Evolutionary conservation across 2,797 vertebrate genomes (phyloP).

Genomic region (Parauchenoglanis ngamensis): DNA sequence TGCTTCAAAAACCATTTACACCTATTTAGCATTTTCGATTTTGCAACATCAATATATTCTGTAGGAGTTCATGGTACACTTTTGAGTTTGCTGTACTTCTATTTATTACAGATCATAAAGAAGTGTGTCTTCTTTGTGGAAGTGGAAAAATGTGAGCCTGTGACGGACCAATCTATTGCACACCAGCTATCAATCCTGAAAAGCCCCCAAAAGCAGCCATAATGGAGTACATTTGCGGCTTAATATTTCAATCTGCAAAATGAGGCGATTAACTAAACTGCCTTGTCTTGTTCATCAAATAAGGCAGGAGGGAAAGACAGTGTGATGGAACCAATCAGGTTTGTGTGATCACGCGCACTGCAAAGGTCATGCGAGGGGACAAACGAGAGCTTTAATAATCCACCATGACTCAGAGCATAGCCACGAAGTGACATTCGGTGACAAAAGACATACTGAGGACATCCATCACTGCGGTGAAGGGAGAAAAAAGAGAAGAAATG

Average conservation of each 20-base stretch:
- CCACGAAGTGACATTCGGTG: slow-evolving; percentile 48
- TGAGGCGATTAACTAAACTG: slow-evolving; percentile 62
- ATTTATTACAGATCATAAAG: background rate
- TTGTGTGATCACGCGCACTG: background rate
- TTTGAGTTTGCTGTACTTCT: background rate
- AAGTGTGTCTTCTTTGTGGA: background rate
- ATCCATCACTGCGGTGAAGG: slow-evolving; percentile 43
- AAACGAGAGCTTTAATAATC: slow-evolving; percentile 56
- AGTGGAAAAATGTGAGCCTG: slow-evolving; percentile 10
- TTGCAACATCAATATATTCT: background rate
- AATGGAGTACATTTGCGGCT: slow-evolving; percentile 46
- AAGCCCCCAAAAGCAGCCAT: slow-evolving; percentile 50
- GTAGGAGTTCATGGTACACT: background rate
- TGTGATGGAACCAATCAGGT: slow-evolving; percentile 24
- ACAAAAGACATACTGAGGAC: slow-evolving; percentile 53
- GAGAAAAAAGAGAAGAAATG: background rate
- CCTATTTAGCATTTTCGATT: background rate
- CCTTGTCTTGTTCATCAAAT: slow-evolving; percentile 58
- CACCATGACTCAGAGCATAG: slow-evolving; percentile 52
- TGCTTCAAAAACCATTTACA: background rate
- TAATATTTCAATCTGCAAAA: slow-evolving; percentile 62
- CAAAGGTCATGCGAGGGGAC: slow-evolving; percentile 34
- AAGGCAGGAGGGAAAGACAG: slow-evolving; percentile 39
- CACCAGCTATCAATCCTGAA: slow-evolving; percentile 49
- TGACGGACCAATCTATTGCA: background rate